A percentile compares a stretch with the other conserved stretches of the same genome.
These are phyloP conservation scores for Empis stercorea DNA, from an alignment of 2,888 invertebrate species.

Conservation along the genomic window DNA sequence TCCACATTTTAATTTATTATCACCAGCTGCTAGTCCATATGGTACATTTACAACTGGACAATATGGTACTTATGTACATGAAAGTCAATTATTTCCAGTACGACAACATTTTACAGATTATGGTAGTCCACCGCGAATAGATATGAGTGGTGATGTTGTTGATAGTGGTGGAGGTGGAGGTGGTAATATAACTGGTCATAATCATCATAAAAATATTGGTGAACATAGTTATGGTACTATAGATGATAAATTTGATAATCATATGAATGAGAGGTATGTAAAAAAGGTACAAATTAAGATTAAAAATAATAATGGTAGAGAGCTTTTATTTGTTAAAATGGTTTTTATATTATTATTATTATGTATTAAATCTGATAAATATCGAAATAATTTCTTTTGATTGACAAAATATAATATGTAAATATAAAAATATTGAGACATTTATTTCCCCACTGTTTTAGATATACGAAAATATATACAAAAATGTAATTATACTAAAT, in stretches of 20 bases:
- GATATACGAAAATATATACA: no score
- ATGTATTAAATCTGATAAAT: no score
- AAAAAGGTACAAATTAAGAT: no score
- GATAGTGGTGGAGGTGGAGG: constrained; percentile 16
- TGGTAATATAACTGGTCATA: constrained; percentile 43
- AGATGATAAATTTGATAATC: constrained; percentile 30
- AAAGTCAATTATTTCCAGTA: constrained; percentile 56
- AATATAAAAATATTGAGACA: no score
- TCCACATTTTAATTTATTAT: constrained; percentile 59
- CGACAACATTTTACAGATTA: constrained; percentile 45
- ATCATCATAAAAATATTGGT: constrained; percentile 38
- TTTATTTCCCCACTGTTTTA: no score
- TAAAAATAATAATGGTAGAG: constrained; percentile 8
- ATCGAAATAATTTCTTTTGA: no score
- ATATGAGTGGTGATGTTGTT: constrained; percentile 26
- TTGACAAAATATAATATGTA: no score
- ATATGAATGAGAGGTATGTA: constrained; percentile 22
- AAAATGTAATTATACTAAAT: no score
- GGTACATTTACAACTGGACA: constrained; percentile 49
- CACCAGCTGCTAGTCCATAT: constrained; percentile 53
- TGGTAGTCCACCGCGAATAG: constrained; percentile 33
- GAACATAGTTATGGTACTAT: constrained; percentile 41
- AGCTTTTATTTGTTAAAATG: no score
- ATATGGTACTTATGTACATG: constrained; percentile 57
- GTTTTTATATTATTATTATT: no score